Evolutionary conservation across 2,113 vertebrate genomes (phyloP).

Genomic region (Gobiocypris rarus): DNA sequence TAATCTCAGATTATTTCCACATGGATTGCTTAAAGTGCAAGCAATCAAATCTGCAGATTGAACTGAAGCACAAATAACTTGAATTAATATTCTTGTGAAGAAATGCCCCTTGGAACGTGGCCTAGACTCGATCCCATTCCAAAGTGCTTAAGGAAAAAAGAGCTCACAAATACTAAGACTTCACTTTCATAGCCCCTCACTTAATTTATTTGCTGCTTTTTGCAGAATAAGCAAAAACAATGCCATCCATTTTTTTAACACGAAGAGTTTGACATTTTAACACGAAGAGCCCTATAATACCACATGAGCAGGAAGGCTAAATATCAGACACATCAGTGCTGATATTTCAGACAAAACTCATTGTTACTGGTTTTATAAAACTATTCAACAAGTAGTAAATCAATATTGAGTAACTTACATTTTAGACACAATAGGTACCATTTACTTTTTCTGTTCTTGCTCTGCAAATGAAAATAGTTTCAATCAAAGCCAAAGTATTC

Average conservation of each 20-base stretch:
- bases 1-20: slow-evolving; percentile 74
- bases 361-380: not conserved
- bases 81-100: slow-evolving; percentile 46
- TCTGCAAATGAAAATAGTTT: not conserved
- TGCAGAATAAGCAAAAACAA: slow-evolving; percentile 7
- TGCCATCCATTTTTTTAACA: not conserved
- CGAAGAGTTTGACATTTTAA: not conserved
- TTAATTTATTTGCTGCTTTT: slow-evolving; percentile 24
- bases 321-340: not conserved
- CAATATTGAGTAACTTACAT: not conserved
- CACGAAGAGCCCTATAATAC: slow-evolving; percentile 37
- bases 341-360: not conserved
- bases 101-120: slow-evolving; percentile 31
- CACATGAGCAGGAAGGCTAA: not conserved
- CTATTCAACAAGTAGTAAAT: not conserved
- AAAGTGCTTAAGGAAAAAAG: slow-evolving; percentile 25
- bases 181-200: slow-evolving; percentile 1
- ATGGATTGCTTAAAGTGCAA: slow-evolving; percentile 67
- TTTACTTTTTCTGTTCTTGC: not conserved
- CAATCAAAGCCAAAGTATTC: not conserved
- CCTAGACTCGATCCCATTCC: slow-evolving; percentile 26
- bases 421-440: not conserved
- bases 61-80: slow-evolving; percentile 64
- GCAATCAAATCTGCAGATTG: slow-evolving; percentile 66
- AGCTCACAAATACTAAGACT: slow-evolving; percentile 18